Conservation (phyloP, 2,113 vertebrate species). For the Microcebus jonahi region DNA sequence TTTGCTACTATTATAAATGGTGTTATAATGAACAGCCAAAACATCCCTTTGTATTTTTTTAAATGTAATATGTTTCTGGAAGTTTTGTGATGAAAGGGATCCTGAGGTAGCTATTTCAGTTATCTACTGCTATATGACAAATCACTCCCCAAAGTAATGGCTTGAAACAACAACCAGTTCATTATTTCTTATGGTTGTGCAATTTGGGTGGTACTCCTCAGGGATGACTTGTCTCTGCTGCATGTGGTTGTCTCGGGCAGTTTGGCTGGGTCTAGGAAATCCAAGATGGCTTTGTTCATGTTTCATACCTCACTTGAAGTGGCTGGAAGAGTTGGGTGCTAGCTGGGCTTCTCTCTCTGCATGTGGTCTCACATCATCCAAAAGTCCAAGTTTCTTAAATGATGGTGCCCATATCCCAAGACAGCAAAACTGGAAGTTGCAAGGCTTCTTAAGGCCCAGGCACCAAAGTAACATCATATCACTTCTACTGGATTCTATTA, state of each 20-base stretch:
- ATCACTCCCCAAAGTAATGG: background rate
- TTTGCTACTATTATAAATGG: background rate
- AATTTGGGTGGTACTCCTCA: background rate
- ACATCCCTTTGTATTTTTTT: constrained; percentile 1
- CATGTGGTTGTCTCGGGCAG: background rate
- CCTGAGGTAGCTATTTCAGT: constrained; percentile 12
- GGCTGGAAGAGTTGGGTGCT: background rate
- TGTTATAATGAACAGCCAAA: background rate
- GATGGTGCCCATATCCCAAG: background rate
- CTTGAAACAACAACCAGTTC: background rate
- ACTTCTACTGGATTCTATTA: background rate
- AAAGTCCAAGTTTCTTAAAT: constrained; percentile 2
- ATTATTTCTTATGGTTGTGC: background rate
- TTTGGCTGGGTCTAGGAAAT: background rate
- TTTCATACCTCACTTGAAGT: background rate
- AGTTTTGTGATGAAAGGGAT: background rate
- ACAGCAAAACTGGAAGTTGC: background rate
- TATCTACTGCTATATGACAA: background rate
- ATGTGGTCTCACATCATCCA: background rate
- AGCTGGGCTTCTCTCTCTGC: background rate
- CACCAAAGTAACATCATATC: background rate
- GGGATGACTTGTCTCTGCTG: background rate
- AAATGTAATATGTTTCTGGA: constrained; percentile 43
- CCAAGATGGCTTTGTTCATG: background rate
- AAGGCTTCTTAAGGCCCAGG: background rate